Base-by-base conservation (phyloP, 92 coral and sea anemone species). In the Palythoa heliodiscus region DNA sequence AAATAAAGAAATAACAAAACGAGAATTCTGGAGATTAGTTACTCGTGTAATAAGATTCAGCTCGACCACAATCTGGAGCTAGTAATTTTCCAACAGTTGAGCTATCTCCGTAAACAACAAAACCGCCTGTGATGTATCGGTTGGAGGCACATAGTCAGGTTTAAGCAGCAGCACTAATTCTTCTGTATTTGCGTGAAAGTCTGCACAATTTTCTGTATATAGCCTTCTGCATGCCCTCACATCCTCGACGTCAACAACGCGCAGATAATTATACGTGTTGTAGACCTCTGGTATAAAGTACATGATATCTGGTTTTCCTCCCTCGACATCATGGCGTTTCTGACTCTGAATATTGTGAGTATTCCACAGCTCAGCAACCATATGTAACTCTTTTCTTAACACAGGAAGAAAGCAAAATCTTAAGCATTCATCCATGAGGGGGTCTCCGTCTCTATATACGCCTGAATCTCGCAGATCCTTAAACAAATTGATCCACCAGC, bases 401-500 rank as follows among this genome's bases (percentile, higher is more conserved):
- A n/a, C n/a, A n/a, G n/a, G n/a, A n/a, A n/a, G n/a, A n/a, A n/a
- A n/a, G n/a, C n/a, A n/a, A n/a, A n/a, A n/a, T n/a, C 64, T 61
- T 13, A 79, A 20, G 78, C 85, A 87, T 60, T 90, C 92, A 13
- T 76, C 38, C 55, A 63, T 5, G 25, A 88, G 82, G 22, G 40
- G 20, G 70, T 78, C 89, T 12, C 19, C 77, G n/a, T 85, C 92
- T 16, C 50, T 71, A 48, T 77, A 76, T 24, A 85, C 40, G 60
- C 89, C 92, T 11, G 67, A 77, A 24, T 89, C 92, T 13, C 86
- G 76, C 1, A 85, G 75, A 76, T 89, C 92, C 48, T 85, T 85
- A n/a, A 89, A 83, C 20, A 89, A 7, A 66, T 89, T 89, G 16
- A 85, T 77, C 86, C 50, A 43, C 50, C 50, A 43, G 50, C 50